phyloP scores from a whole-genome alignment of 2,888 invertebrate species.

The Lottia gigantea region DNA sequence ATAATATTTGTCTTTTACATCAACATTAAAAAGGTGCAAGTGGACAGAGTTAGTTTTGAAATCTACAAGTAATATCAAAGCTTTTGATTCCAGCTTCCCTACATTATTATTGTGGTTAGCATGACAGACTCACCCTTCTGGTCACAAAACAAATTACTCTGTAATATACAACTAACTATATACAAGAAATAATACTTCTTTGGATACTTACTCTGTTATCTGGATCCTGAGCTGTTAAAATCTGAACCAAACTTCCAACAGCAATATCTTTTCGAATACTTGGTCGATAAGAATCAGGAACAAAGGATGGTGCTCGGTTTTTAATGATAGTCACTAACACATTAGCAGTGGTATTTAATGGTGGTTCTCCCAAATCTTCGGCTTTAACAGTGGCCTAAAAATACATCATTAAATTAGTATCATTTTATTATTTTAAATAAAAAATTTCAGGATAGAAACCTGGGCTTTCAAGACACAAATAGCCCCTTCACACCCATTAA shows the following conservation, averaged over 20 bases:
- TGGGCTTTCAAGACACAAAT: too few relatives aligned
- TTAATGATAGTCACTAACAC: slow-evolving; percentile 29
- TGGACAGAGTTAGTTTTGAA: too few relatives aligned
- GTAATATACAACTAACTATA: too few relatives aligned
- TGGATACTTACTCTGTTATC: slow-evolving; percentile 37
- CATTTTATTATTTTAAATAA: slow-evolving; percentile 25
- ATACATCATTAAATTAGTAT: too few relatives aligned
- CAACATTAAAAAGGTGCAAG: too few relatives aligned
- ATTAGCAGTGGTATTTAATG: slow-evolving; percentile 21
- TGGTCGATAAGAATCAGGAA: background rate
- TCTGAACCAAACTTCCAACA: slow-evolving; percentile 28
- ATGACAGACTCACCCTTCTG: too few relatives aligned
- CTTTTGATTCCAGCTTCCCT: too few relatives aligned
- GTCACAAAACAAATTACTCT: too few relatives aligned
- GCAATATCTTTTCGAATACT: slow-evolving; percentile 28
- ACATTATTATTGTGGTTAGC: too few relatives aligned
- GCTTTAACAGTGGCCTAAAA: slow-evolving; percentile 44
- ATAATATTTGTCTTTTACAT: background rate
- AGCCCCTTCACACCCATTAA: too few relatives aligned
- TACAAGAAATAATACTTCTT: too few relatives aligned
- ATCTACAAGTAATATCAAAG: too few relatives aligned
- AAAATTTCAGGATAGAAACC: slow-evolving; percentile 10
- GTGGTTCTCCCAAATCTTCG: slow-evolving; percentile 45
- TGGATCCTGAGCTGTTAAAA: slow-evolving; percentile 47
- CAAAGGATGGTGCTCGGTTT: slow-evolving; percentile 38